Percentiles rank a stretch among this genome's conserved stretches.
Evolutionary conservation across 2,113 vertebrate genomes (phyloP).

Genomic region (Astur gentilis): DNA sequence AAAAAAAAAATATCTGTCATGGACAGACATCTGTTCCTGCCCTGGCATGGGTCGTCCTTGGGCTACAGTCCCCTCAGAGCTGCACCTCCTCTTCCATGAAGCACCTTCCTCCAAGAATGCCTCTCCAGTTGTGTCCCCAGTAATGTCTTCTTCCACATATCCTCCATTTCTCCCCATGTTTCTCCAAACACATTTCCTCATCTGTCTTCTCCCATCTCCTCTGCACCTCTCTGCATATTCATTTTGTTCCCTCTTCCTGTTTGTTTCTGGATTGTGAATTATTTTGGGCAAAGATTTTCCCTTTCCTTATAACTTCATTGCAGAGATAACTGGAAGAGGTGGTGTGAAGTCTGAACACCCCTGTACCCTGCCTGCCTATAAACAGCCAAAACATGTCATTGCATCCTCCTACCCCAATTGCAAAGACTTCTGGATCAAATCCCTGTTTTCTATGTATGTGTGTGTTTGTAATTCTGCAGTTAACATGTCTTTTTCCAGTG

Average conservation of each 20-base stretch:
- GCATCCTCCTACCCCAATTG: background rate
- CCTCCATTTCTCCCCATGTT: background rate
- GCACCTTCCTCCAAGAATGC: background rate
- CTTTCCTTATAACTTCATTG: background rate
- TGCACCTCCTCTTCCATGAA: background rate
- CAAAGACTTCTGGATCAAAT: background rate
- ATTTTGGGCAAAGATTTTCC: background rate
- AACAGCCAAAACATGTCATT: background rate
- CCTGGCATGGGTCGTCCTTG: background rate
- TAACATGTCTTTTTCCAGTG: background rate
- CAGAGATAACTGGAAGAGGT: background rate
- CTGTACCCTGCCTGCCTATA: background rate
- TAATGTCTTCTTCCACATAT: accelerated
- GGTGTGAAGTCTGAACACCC: background rate
- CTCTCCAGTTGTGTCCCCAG: background rate
- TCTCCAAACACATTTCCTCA: background rate
- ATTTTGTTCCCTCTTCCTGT: background rate
- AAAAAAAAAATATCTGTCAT: background rate
- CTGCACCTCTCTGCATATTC: background rate
- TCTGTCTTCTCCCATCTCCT: background rate
- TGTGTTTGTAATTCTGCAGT: background rate
- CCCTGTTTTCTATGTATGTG: accelerated
- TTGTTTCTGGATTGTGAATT: background rate
- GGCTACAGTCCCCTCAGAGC: background rate
- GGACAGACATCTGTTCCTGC: background rate